Percentiles rank a stretch among this genome's conserved stretches.
These are phyloP conservation scores for Triplophysa yarkandensis DNA, from an alignment of 2,797 vertebrate species.

Conservation along the genomic window DNA sequence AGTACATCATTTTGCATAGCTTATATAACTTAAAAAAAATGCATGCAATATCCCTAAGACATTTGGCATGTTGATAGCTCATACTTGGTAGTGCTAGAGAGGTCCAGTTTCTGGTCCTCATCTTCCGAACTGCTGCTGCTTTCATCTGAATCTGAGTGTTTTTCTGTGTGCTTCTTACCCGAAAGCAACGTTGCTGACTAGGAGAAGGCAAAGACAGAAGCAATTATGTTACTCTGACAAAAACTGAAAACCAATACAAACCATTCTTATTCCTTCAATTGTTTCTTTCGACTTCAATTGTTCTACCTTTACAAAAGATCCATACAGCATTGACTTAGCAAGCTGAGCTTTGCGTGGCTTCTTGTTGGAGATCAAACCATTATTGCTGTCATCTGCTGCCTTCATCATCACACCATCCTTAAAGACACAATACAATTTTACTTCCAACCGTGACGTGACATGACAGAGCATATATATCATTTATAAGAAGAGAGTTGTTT, in stretches of 20 bases:
- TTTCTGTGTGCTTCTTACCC: conserved; percentile 70
- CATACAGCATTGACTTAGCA: conserved; percentile 77
- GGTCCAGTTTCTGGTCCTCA: conserved; percentile 77
- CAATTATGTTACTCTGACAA: not conserved
- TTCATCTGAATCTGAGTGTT: conserved; percentile 52
- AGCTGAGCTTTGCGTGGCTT: conserved; percentile 73
- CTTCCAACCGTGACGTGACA: too few relatives aligned
- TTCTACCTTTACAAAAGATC: conserved; percentile 88
- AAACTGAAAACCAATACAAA: not conserved
- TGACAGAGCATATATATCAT: too few relatives aligned
- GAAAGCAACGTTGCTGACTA: conserved; percentile 84
- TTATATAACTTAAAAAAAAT: too few relatives aligned
- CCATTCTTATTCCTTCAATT: too few relatives aligned
- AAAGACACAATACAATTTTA: not conserved
- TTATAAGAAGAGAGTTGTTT: not conserved
- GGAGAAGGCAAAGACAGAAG: not conserved
- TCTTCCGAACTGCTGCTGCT: conserved; percentile 73
- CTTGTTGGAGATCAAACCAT: conserved; percentile 74
- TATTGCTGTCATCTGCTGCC: conserved; percentile 60
- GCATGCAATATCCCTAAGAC: not conserved
- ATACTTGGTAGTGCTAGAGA: conserved; percentile 80
- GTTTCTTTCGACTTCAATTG: not conserved
- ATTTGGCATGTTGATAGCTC: conserved; percentile 11
- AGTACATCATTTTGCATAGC: too few relatives aligned
- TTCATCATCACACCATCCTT: not conserved